Evolutionary conservation across 2,888 invertebrate genomes (phyloP).

Genomic region (Melangyna quadrimaculata): DNA sequence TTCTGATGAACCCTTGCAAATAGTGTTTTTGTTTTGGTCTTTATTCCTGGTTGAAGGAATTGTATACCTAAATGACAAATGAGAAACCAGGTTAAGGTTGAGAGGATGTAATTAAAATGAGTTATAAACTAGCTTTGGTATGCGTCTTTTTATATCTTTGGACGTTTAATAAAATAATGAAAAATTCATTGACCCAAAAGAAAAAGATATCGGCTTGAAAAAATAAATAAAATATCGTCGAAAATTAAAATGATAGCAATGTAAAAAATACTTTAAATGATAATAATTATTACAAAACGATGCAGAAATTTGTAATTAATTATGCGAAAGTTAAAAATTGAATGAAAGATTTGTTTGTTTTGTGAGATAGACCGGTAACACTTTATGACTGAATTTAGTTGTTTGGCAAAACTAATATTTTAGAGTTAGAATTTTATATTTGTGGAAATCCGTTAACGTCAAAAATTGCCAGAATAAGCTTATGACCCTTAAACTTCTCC

Average conservation of each 20-base stretch:
- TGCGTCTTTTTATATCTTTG: not conserved
- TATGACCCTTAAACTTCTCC: too few species aligned
- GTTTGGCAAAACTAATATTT: too few species aligned
- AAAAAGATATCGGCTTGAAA: too few species aligned
- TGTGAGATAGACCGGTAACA: too few species aligned
- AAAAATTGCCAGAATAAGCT: too few species aligned
- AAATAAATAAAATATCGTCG: not conserved
- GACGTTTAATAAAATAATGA: not conserved
- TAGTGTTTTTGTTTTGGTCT: not conserved
- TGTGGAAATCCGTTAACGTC: too few species aligned
- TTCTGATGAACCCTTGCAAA: not conserved
- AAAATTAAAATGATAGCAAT: not conserved
- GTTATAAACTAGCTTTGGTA: conserved; percentile 20
- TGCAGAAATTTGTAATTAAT: not conserved
- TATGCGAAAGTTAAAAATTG: not conserved
- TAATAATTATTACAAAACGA: not conserved
- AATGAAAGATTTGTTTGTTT: too few species aligned
- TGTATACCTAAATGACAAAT: not conserved
- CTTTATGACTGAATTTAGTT: too few species aligned
- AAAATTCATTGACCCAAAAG: not conserved
- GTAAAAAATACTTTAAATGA: not conserved
- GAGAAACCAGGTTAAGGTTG: conserved; percentile 47
- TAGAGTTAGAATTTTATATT: too few species aligned
- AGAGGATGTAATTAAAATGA: conserved; percentile 58
- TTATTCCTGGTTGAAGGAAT: not conserved